Evolutionary conservation across 2,797 vertebrate genomes (phyloP).

Genomic region (Phataginus tricuspis): DNA sequence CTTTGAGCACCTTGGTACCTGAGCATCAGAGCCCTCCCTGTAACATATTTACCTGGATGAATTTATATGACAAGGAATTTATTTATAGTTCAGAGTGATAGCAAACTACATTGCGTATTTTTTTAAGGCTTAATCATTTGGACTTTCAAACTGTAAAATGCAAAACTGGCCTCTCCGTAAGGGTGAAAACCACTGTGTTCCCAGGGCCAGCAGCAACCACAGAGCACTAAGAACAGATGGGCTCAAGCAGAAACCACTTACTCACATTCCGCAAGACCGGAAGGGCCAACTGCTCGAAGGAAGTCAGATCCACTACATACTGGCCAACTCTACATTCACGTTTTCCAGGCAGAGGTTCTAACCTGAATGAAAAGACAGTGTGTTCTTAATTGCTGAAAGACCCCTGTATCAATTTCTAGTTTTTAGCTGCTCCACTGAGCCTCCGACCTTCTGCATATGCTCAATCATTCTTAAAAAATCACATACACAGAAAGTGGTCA

Average conservation of each 20-base stretch:
- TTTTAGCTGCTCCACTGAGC: neutral
- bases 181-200: neutral
- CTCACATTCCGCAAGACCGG: conserved; percentile 93
- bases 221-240: neutral
- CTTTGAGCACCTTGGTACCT: neutral
- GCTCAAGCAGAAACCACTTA: conserved; percentile 52
- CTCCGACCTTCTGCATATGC: neutral
- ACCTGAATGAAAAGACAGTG: conserved; percentile 68
- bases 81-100: neutral
- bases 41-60: neutral
- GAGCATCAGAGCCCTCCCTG: neutral
- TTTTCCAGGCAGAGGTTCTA: conserved; percentile 81
- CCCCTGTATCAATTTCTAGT: neutral
- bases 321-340: conserved; percentile 92
- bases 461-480: neutral
- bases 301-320: conserved; percentile 93
- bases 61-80: neutral
- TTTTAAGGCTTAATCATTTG: neutral
- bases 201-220: neutral
- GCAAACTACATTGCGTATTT: neutral
- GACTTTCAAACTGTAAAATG: neutral
- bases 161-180: neutral
- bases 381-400: neutral
- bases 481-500: neutral
- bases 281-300: conserved; percentile 94